Base-by-base conservation (phyloP, 2,113 vertebrate genomes). In the Neodontobutis hainanensis region DNA sequence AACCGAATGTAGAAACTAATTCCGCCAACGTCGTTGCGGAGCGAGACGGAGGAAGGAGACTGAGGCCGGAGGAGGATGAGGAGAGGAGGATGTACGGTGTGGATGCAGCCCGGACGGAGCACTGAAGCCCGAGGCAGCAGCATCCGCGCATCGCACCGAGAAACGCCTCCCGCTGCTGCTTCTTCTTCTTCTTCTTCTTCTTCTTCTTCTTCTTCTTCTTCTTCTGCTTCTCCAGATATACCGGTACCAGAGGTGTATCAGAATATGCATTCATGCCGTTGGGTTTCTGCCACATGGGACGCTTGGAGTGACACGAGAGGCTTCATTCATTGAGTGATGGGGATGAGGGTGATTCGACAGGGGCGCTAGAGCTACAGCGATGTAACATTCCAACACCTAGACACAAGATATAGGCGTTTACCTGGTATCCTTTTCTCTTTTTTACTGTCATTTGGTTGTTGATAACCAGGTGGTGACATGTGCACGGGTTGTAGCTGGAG, bases 1-100 rank as follows among this genome's bases (percentile, higher is more conserved):
- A 97, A 97, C 95, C 95, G 95, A 97, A 97, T 93, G 95, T 96
- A 96, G 83, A 94, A 96, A 95, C 94, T 94, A 87, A 35, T 94
- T 81, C 92, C 51, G 75, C 78, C 35, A 80, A 88, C 92, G 81
- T 92, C 92, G 70, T 63, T 66, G 67, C 27, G 67, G 43, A 2
- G 61, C 50, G 81, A 78, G 70, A 38, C 55, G 61, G 77, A 84
- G 52, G 52, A 55, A n/a, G 52, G 32, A 14, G 32, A 77, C 34
- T 4, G 72, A 61, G 79, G 52, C 66, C 55, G 63, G 73, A 5
- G 12, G 75, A 52, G 57, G 63, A 45, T 27, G 64, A 27, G 48
- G 51, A 68, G 43, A 51, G 14, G 55, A 27, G 34, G 80, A 78
- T 69, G 81, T 62, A 84, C 57, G 73, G 81, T 59, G 82, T 60